Conservation (phyloP, 53 echinoderm and acorn worm genomes). For the Patiria pectinifera region DNA sequence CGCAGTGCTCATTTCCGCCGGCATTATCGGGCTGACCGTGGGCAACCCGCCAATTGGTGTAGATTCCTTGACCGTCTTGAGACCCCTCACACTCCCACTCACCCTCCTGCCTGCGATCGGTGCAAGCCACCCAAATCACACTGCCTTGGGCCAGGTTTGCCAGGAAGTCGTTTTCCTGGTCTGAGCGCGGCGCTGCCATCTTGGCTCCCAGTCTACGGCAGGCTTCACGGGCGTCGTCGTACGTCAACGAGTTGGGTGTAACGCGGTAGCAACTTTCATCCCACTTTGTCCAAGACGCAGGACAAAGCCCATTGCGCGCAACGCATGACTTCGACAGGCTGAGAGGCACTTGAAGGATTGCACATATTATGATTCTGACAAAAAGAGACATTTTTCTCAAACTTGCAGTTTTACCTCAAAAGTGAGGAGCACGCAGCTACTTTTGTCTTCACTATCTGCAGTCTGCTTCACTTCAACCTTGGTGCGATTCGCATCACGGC, state of each 20-base stretch:
- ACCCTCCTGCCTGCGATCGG: neutral
- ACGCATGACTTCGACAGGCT: neutral
- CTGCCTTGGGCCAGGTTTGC: neutral
- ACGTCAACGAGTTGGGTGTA: neutral
- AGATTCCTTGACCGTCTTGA: neutral
- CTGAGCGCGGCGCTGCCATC: constrained; percentile 2
- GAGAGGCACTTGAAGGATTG: neutral
- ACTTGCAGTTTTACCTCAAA: too few species aligned
- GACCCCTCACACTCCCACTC: neutral
- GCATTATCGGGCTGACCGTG: neutral
- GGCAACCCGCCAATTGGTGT: neutral
- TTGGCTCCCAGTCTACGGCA: neutral
- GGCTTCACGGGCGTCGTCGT: neutral
- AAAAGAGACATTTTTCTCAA: neutral
- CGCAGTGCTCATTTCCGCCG: neutral
- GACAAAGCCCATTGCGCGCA: neutral
- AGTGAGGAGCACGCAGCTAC: too few species aligned
- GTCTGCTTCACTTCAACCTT: too few species aligned
- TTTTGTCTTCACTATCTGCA: too few species aligned
- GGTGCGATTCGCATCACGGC: too few species aligned
- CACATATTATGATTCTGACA: too few species aligned
- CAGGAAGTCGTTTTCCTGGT: neutral
- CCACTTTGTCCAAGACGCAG: neutral
- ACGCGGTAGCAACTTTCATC: neutral
- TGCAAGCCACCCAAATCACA: neutral